These are phyloP conservation scores for Tenthredo notha DNA, from an alignment of 2,888 invertebrate species.

Conservation along the genomic window DNA sequence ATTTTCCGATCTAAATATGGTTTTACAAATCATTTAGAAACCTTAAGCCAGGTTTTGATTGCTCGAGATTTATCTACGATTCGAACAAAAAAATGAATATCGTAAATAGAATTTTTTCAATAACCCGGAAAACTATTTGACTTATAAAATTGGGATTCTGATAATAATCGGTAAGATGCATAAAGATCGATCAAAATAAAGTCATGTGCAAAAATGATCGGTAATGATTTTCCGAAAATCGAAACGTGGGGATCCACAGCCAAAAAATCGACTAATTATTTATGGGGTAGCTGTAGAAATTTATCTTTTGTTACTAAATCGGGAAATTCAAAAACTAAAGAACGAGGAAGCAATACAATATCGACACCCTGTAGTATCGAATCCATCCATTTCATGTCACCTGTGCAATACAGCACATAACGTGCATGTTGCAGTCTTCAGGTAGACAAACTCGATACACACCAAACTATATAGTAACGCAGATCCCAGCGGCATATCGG, in stretches of 20 bases:
- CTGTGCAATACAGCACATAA: not conserved
- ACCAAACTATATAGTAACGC: not conserved
- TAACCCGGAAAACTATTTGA: not conserved
- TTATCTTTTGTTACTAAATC: not conserved
- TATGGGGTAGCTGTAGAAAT: not conserved
- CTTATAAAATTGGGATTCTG: not conserved
- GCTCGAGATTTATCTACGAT: not conserved
- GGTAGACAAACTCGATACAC: not conserved
- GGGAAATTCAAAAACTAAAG: not conserved
- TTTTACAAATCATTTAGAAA: not conserved
- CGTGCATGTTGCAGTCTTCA: not conserved
- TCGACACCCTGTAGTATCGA: not conserved
- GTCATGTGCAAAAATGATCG: no score
- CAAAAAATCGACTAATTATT: not conserved
- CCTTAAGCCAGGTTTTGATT: not conserved
- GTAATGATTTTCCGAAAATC: no score
- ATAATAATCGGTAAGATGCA: not conserved
- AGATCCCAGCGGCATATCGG: constrained; percentile 17
- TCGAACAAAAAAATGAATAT: not conserved
- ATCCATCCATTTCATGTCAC: not conserved
- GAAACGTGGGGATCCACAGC: not conserved
- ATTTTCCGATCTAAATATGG: not conserved
- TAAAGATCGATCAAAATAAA: not conserved
- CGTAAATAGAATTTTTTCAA: not conserved
- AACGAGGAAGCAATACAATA: not conserved